Conservation (phyloP, 2,113 vertebrate genomes). For the Muscicapa adusta region DNA sequence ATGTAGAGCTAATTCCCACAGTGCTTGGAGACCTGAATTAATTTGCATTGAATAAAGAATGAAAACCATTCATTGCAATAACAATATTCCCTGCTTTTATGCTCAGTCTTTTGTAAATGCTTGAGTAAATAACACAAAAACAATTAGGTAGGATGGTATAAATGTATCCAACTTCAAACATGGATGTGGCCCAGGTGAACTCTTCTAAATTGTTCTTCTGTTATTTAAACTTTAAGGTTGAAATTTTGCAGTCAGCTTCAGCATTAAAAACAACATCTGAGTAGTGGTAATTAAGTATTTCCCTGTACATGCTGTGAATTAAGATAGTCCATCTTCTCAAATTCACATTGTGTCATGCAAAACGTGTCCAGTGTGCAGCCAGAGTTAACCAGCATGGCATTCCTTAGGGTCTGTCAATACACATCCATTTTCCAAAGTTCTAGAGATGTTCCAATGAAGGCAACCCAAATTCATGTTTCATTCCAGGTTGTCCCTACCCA, state of each 20-base stretch:
- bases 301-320: not conserved
- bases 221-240: not conserved
- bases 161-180: not conserved
- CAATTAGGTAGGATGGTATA: not conserved
- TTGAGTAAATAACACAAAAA: not conserved
- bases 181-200: not conserved
- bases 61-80: not conserved
- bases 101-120: constrained; percentile 3
- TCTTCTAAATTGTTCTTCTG: not conserved
- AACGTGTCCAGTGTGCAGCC: not conserved
- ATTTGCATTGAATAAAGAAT: constrained; percentile 15
- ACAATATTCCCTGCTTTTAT: not conserved
- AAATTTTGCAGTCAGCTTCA: not conserved
- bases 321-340: not conserved
- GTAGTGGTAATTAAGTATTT: not conserved
- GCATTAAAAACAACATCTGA: not conserved
- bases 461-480: not conserved
- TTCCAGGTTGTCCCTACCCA: not conserved
- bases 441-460: not conserved
- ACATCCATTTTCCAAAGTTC: not conserved
- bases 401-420: not conserved
- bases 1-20: not conserved
- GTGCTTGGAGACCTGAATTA: constrained; percentile 15
- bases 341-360: not conserved
- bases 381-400: not conserved